phyloP scores from a whole-genome alignment of 2,888 invertebrate species.

The Oscheius sp. region DNA sequence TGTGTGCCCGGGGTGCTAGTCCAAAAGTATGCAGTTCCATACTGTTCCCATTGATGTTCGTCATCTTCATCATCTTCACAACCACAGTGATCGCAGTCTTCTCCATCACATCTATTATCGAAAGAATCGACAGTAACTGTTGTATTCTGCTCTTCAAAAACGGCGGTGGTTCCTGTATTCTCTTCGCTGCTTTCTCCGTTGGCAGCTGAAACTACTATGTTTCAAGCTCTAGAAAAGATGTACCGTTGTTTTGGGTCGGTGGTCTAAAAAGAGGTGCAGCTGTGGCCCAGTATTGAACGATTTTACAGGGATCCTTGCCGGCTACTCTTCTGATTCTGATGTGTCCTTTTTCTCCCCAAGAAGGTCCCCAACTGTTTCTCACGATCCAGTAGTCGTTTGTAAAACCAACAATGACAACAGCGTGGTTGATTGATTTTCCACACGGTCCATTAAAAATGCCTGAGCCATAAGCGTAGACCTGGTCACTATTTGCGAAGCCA shows the following conservation, averaged over 20 bases:
- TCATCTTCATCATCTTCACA: slow-evolving; percentile 1
- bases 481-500: slow-evolving; percentile 81
- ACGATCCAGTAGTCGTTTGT: slow-evolving; percentile 54
- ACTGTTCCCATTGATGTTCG: neutral
- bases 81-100: slow-evolving; percentile 35
- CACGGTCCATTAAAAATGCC: slow-evolving; percentile 54
- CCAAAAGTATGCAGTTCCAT: too few species aligned
- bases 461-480: slow-evolving; percentile 86
- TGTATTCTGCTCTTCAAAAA: too few species aligned
- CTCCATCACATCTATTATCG: slow-evolving; percentile 4
- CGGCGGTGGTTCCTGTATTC: neutral
- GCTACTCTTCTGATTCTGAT: slow-evolving; percentile 83
- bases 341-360: slow-evolving; percentile 91
- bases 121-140: too few species aligned
- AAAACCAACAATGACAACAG: slow-evolving; percentile 56
- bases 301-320: slow-evolving; percentile 83
- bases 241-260: slow-evolving; percentile 18
- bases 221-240: neutral
- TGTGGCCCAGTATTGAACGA: slow-evolving; percentile 40
- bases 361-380: slow-evolving; percentile 81
- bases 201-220: neutral
- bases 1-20: too few species aligned
- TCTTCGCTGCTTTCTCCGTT: slow-evolving; percentile 23
- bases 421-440: slow-evolving; percentile 52
- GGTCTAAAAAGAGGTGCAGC: neutral